phyloP scores from a whole-genome alignment of 2,113 vertebrate genomes.

The Catharus bicknelli region DNA sequence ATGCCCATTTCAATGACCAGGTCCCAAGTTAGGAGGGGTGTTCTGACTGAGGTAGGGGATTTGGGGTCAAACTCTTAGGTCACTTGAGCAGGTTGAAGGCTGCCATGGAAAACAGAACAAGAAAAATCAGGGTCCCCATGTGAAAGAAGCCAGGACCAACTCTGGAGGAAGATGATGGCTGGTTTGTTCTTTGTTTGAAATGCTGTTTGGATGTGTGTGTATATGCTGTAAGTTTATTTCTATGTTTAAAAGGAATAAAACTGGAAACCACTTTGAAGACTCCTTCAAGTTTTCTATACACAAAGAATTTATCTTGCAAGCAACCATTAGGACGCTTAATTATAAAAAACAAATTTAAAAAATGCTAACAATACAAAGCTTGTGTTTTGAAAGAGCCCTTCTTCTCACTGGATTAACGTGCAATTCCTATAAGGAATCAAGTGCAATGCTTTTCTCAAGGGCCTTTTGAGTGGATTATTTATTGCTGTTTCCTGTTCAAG shows the following conservation, averaged over 20 bases:
- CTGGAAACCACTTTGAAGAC: neutral
- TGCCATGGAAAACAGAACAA: neutral
- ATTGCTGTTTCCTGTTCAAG: conserved; percentile 62
- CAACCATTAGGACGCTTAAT: neutral
- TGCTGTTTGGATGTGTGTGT: neutral
- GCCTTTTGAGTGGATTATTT: conserved; percentile 61
- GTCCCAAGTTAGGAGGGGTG: neutral
- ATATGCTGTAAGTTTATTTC: neutral
- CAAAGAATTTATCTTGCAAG: neutral
- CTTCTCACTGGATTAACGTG: neutral
- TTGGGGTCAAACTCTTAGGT: neutral
- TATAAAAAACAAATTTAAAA: neutral
- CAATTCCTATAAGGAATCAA: conserved; percentile 41
- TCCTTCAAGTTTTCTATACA: neutral
- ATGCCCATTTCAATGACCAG: neutral
- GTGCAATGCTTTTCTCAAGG: conserved; percentile 43
- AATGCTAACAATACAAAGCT: neutral
- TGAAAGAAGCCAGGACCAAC: neutral
- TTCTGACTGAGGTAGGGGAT: neutral
- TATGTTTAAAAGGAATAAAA: neutral
- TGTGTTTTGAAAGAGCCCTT: neutral
- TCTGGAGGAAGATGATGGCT: neutral
- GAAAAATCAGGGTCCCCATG: neutral
- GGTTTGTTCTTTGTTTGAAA: neutral
- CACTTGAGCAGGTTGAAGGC: neutral